phyloP scores from a whole-genome alignment of 1,140 invertebrate genomes.

The Hyles euphorbiae region DNA sequence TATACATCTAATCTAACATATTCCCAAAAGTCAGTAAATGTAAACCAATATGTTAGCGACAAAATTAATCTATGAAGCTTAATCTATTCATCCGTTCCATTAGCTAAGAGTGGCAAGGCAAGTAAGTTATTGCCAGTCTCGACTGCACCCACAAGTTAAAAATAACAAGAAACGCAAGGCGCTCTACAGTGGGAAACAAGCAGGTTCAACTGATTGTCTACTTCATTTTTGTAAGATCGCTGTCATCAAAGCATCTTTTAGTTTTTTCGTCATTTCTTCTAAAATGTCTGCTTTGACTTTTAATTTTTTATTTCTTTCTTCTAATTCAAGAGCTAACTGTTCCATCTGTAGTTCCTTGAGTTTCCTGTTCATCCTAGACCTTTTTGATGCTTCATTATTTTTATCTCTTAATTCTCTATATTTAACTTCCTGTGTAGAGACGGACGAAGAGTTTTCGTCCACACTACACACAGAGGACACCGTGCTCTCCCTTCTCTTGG shows the following conservation, averaged over 20 bases:
- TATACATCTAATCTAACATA: no score
- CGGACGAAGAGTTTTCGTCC: slow-evolving; percentile 51
- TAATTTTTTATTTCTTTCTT: slow-evolving; percentile 63
- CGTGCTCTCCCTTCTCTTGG: slow-evolving; percentile 57
- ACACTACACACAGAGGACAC: slow-evolving; percentile 55
- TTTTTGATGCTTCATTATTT: slow-evolving; percentile 86
- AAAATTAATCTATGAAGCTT: no score
- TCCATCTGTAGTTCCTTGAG: slow-evolving; percentile 77
- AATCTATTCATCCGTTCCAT: no score
- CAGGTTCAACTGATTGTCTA: no score
- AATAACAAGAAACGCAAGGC: slow-evolving; percentile 24
- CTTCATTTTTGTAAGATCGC: slow-evolving; percentile 55
- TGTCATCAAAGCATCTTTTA: slow-evolving; percentile 61
- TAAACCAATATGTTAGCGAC: no score
- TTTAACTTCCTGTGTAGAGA: slow-evolving; percentile 59
- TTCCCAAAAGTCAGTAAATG: no score
- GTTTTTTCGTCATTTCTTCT: slow-evolving; percentile 60
- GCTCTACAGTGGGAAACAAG: slow-evolving; percentile 15
- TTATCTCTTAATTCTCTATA: slow-evolving; percentile 83
- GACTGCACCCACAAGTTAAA: slow-evolving; percentile 23
- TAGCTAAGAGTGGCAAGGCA: no score
- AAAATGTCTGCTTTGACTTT: slow-evolving; percentile 54
- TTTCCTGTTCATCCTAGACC: slow-evolving; percentile 83
- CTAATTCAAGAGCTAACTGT: slow-evolving; percentile 55
- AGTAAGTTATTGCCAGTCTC: no score